These are phyloP conservation scores for Homalodisca vitripennis DNA, from an alignment of 1,140 invertebrate species.

Conservation along the genomic window DNA sequence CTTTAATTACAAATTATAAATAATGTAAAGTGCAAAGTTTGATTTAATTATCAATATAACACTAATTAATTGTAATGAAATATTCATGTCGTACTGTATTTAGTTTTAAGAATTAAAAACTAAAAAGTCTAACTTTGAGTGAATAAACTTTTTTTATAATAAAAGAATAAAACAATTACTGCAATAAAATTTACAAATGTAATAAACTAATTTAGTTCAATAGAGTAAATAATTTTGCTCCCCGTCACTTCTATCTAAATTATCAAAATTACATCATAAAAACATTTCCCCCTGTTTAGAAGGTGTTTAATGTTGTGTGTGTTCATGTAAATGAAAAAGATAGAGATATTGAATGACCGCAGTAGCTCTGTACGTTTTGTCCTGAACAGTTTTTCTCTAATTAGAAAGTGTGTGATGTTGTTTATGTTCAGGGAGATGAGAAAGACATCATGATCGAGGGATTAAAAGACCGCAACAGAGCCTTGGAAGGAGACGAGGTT, in stretches of 20 bases:
- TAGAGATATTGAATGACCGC: background rate
- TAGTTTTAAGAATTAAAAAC: too few species aligned
- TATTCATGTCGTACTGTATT: too few species aligned
- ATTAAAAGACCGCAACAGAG: slow-evolving; percentile 69
- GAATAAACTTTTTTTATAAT: too few species aligned
- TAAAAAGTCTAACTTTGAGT: too few species aligned
- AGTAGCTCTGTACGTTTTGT: background rate
- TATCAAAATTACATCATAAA: background rate
- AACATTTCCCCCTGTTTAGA: background rate
- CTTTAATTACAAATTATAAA: too few species aligned
- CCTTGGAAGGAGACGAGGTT: slow-evolving; percentile 82
- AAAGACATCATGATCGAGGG: slow-evolving; percentile 74
- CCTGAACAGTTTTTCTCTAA: background rate
- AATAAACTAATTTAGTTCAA: too few species aligned
- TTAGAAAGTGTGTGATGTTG: slow-evolving; percentile 23
- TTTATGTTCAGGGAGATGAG: slow-evolving; percentile 51
- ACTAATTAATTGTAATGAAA: too few species aligned
- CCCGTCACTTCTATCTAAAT: background rate
- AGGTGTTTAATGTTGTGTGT: background rate
- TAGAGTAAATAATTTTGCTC: too few species aligned
- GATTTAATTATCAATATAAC: too few species aligned
- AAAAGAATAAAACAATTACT: too few species aligned
- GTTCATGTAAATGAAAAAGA: background rate
- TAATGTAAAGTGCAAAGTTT: too few species aligned
- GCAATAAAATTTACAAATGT: too few species aligned